A percentile compares a stretch with the other conserved stretches of the same genome.
Conservation (phyloP, 2,888 invertebrate species). For the Zonitis immaculata region DNA sequence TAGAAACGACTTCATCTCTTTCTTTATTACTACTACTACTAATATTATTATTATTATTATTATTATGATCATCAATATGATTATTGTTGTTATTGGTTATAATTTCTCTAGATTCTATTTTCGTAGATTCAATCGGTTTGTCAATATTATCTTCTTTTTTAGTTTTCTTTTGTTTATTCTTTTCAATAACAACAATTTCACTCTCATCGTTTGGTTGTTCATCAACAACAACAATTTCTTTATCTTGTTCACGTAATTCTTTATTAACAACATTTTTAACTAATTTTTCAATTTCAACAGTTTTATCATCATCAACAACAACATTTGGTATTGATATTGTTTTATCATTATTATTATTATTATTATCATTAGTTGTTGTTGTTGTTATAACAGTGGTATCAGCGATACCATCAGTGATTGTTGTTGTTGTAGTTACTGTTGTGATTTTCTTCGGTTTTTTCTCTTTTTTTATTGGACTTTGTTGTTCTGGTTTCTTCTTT, state of each 20-base stretch:
- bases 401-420: too few relatives aligned
- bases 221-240: constrained; percentile 25
- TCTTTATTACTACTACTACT: constrained; percentile 6
- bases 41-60: constrained; percentile 6
- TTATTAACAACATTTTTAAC: constrained; percentile 53
- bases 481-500: constrained; percentile 59
- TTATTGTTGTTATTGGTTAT: constrained; percentile 19
- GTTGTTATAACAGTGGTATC: too few relatives aligned
- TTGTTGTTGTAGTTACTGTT: not conserved
- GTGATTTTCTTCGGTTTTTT: constrained; percentile 39
- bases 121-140: constrained; percentile 8
- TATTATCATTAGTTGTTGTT: not conserved
- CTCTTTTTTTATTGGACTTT: constrained; percentile 45
- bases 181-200: constrained; percentile 29
- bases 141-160: constrained; percentile 40
- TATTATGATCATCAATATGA: too few relatives aligned
- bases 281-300: constrained; percentile 49
- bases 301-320: constrained; percentile 36
- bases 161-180: constrained; percentile 42
- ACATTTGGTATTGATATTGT: not conserved
- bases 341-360: too few relatives aligned
- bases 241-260: constrained; percentile 46
- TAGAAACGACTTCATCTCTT: constrained; percentile 8
- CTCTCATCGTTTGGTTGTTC: constrained; percentile 34
- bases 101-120: not conserved